Evolutionary conservation across 2,113 vertebrate genomes (phyloP), one percentile per base, ranked within the genome.

Genomic region (Aspidoscelis tigris): DNA sequence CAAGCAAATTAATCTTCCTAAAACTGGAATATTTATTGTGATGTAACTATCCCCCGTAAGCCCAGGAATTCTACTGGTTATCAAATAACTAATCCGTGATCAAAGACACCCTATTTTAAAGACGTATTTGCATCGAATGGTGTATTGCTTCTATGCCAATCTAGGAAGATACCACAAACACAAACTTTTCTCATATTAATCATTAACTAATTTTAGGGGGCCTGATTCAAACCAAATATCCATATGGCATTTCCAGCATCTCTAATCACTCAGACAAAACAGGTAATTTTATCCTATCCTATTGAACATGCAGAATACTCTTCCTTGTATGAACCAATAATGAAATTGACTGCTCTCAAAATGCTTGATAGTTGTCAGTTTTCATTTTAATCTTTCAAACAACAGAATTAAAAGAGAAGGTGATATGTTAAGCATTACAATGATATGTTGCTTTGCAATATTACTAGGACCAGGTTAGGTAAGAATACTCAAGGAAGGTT

Each of bases 291-390:
- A 92, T 89, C 90, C 92, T 88, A 92, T 87, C 90, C 92, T 88
- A 92, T 87, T 87, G 92, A 92, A 88, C 61, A 90, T 79, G 81
- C 78, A 82, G 84, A 89, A 78, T 50, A 92, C 70, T 86, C 81
- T 21, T 83, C 69, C 69, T 73, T 86, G 89, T 75, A 86, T 84
- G 92, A 86, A 89, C 80, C 78, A 82, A 80, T 87, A 87, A 80
- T 91, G 85, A 80, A 88, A 89, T 58, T 78, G 91, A 84, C 84
- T 88, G 80, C 85, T 92, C 91, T 92, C 93, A 95, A 86, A 94
- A 82, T 90, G 90, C 83, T 95, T 89, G 89, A 87, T 76, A 80
- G 79, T 91, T 61, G 58, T 18, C 2, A 14, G 58, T 14, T 61
- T 61, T 61, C 58, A 18, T 61, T 61, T 78, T 80, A 11, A 33